Percentiles rank a stretch among this genome's conserved stretches.
These are phyloP conservation scores for Electrona antarctica DNA, from an alignment of 2,113 vertebrate genomes.

Conservation along the genomic window DNA sequence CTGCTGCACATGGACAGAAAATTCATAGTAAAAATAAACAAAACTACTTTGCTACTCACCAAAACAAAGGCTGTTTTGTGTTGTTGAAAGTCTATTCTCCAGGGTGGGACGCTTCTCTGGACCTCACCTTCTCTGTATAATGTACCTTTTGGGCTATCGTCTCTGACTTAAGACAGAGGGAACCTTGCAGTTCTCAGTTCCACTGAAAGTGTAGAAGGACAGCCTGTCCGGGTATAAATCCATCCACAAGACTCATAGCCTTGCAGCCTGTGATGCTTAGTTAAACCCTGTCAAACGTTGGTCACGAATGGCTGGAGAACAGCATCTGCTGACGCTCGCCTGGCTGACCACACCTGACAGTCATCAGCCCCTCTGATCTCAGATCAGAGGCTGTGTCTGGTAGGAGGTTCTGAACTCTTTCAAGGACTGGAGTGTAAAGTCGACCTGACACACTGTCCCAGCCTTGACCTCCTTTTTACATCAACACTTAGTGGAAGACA, in stretches of 20 bases:
- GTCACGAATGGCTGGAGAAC: constrained; percentile 55
- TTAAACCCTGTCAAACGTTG: constrained; percentile 52
- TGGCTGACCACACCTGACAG: constrained; percentile 34
- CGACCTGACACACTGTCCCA: constrained; percentile 9
- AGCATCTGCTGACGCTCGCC: constrained; percentile 31
- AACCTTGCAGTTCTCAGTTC: background rate
- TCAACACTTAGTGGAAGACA: background rate
- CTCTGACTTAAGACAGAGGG: too few species aligned
- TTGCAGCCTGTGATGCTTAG: constrained; percentile 34
- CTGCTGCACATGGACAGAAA: too few species aligned
- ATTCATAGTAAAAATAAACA: too few species aligned
- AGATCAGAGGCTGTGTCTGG: constrained; percentile 46
- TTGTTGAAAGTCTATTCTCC: too few species aligned
- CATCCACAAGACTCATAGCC: constrained; percentile 31
- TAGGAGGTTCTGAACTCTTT: constrained; percentile 17
- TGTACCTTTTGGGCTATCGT: too few species aligned
- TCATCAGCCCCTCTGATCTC: constrained; percentile 54
- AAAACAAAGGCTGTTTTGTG: too few species aligned
- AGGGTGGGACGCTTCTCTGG: too few species aligned
- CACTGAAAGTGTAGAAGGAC: background rate
- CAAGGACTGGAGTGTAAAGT: constrained; percentile 14
- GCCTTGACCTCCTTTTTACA: background rate
- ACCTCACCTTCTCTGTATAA: too few species aligned
- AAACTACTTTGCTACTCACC: too few species aligned
- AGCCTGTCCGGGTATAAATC: constrained; percentile 14